Base-by-base conservation (phyloP, 2,113 vertebrate species). In the Ammospiza nelsoni region DNA sequence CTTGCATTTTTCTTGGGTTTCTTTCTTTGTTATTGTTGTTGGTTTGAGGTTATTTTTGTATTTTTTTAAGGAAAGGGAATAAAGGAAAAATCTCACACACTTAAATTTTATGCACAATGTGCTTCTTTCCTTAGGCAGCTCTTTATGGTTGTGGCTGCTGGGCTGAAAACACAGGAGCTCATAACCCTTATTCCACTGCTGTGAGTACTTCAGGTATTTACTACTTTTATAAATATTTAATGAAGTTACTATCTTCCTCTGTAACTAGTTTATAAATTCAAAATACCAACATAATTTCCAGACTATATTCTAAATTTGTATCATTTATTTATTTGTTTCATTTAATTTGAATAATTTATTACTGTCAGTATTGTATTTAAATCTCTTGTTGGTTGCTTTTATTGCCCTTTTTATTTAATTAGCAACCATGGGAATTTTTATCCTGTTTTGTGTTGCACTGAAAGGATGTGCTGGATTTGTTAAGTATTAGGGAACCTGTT, bases 191-290 rank as follows among this genome's bases (percentile, higher is more conserved):
- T 95, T 99, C 99, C 92, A 99, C 99, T 98, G 99, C 99, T 98
- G 99, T 99, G 98, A 99, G 99, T 99, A 99, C 99, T 98, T 99
- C 99, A 99, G 99, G 99, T 99, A 99, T 98, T 97, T 97, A 94
- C 92, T 98, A 95, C 94, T 97, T 97, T 98, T 97, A 97, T 98
- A 96, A 96, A 97, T 98, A 98, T 96, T 97, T 97, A 96, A 83
- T 92, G 93, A 92, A 90, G 68, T 79, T 72, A 8, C 79, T 92
- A 5, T 51, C 21, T 84, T 83, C 28, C 51, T 61, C 35, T 77
- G 8, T 51, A 39, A 46, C 55, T n/a, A 82, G 20, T 84, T 94
- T 87, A 85, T 13, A 67, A 71, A 76, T 89, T 87, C 80, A 54
- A 92, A 61, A 72, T 65, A 25, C 7, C 71, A 67, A 13, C 25